These are phyloP conservation scores for Oxystoma pomonae DNA, from an alignment of 2,888 invertebrate genomes.

Conservation along the genomic window DNA sequence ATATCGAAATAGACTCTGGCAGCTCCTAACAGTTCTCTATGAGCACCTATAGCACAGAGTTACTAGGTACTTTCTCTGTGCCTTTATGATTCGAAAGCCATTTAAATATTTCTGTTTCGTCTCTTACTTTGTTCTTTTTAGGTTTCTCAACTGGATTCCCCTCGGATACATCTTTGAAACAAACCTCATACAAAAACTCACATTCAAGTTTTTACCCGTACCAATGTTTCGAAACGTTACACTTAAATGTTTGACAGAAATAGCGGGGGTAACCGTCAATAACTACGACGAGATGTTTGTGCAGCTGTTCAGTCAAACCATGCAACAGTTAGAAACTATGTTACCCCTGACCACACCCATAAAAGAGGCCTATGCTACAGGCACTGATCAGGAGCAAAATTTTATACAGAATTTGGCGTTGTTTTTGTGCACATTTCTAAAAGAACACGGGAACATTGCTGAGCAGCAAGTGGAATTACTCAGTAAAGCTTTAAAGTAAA, in stretches of 20 bases:
- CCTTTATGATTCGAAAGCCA: too few relatives aligned
- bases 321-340: conserved; percentile 90
- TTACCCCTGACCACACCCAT: conserved; percentile 89
- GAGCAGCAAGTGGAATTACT: conserved; percentile 74
- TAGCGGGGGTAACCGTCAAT: conserved; percentile 84
- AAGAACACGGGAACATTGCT: conserved; percentile 86
- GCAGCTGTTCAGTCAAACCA: conserved; percentile 84
- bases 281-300: conserved; percentile 93
- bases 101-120: too few relatives aligned
- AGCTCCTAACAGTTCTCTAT: too few relatives aligned
- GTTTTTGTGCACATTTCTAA: conserved; percentile 94
- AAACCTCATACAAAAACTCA: conserved; percentile 88
- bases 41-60: too few relatives aligned
- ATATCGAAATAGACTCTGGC: too few relatives aligned
- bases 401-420: conserved; percentile 98
- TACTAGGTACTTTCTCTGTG: too few relatives aligned
- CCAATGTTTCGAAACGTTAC: conserved; percentile 88
- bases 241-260: conserved; percentile 96
- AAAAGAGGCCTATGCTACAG: conserved; percentile 88
- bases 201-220: conserved; percentile 95
- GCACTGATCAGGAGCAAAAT: conserved; percentile 95
- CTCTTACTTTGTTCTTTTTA: conserved; percentile 34
- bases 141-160: conserved; percentile 99
- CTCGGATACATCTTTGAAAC: conserved; percentile 99
- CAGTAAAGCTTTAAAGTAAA: conserved; percentile 79